Conservation (phyloP, 23 tunicate species). For the Oikopleura vanhoeffeni region DNA sequence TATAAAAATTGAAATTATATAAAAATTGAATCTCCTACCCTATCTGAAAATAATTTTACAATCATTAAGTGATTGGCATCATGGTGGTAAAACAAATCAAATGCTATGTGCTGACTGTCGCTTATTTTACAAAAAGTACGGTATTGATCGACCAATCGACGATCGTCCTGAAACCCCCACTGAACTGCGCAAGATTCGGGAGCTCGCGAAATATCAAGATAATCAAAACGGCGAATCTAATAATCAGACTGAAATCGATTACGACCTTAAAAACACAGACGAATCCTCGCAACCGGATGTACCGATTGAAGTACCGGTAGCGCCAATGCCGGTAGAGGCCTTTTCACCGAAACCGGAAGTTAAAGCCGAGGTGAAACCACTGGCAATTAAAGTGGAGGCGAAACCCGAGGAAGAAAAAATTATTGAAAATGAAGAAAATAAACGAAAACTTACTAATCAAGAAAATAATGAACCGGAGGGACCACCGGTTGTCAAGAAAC, state of each 20-base stretch:
- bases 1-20: too few relatives aligned
- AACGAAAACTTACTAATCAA: neutral
- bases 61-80: conserved; percentile 32
- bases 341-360: neutral
- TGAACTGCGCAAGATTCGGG: neutral
- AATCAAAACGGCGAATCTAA: neutral
- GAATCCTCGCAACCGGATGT: neutral
- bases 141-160: conserved; percentile 23
- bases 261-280: neutral
- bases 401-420: too few relatives aligned
- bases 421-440: neutral
- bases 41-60: too few relatives aligned
- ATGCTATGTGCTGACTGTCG: conserved; percentile 60
- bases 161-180: conserved; percentile 16
- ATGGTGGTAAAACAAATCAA: conserved; percentile 46
- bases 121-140: conserved; percentile 61
- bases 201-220: too few relatives aligned
- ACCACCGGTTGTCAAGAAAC: neutral
- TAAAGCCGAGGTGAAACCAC: neutral
- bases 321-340: neutral
- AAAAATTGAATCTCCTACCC: too few relatives aligned
- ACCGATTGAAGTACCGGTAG: neutral
- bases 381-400: neutral
- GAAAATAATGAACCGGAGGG: neutral
- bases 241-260: neutral